Base-by-base conservation (phyloP, 2,113 vertebrate species). In the Caloenas nicobarica region DNA sequence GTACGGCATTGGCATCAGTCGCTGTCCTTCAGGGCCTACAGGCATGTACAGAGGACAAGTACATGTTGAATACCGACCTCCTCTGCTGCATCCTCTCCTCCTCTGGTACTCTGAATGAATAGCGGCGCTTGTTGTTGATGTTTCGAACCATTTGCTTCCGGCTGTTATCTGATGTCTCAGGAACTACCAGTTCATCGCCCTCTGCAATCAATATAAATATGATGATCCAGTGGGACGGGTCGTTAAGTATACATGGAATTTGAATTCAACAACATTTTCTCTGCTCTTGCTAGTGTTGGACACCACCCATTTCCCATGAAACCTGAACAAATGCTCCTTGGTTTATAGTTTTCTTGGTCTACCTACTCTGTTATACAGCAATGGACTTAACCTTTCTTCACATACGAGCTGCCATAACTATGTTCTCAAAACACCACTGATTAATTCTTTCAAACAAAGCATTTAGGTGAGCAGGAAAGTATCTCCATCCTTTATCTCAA, bases 91-190 rank as follows among this genome's bases (percentile, higher is more conserved):
- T 98, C 78, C 99, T 98, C 91, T 99, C 99, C 79, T 99, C 99
- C 93, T 99, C 99, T 0, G 99, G 99, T 61, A 99, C 99, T 60
- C 99, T 97, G 98, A 99, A 99, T 40, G 99, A 99, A 88, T 99
- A 99, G 79, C 99, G 99, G 40, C 99, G 98, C 97, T 99, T 99
- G 97, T 99, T 99, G 98, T 99, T 99, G 94, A 99, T 98, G 97
- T 98, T 99, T 88, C 99, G 98, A 80, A 99, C 99, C 99, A 99
- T 98, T 97, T 99, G 99, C 97, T 99, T 99, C 96, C 99, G 98
- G 97, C 99, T 99, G 96, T 99, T 99, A 97, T 99, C 99, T 2
- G 99, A 99, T 9, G 99, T 99, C 97, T 99, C 99, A 7, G 99
- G 99, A 88, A 99, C 99, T 34, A 99, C 99, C 87, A 99, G 98